Conservation (phyloP, 2,797 vertebrate genomes). For the Pempheris klunzingeri region DNA sequence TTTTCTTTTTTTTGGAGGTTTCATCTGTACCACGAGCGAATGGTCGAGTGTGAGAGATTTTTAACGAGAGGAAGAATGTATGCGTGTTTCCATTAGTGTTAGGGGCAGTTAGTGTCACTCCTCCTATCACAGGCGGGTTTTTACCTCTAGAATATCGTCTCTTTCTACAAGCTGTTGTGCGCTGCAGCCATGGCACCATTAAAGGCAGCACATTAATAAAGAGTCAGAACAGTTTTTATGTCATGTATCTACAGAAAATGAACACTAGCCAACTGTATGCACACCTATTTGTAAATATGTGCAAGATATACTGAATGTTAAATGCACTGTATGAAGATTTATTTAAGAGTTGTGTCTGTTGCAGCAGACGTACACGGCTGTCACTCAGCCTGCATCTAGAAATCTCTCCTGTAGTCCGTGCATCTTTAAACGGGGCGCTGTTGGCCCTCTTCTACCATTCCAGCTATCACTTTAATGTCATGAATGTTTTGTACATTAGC, state of each 20-base stretch:
- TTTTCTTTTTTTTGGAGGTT: no score
- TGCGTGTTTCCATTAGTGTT: slow-evolving; percentile 69
- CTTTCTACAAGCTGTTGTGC: slow-evolving; percentile 68
- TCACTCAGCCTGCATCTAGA: slow-evolving; percentile 50
- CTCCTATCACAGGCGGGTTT: slow-evolving; percentile 69
- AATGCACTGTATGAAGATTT: slow-evolving; percentile 73
- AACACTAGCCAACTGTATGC: slow-evolving; percentile 81
- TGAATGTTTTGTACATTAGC: slow-evolving; percentile 79
- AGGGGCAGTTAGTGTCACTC: slow-evolving; percentile 65
- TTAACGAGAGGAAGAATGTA: slow-evolving; percentile 65
- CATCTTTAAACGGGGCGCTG: slow-evolving; percentile 58
- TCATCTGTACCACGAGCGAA: slow-evolving; percentile 51
- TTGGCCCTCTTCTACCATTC: slow-evolving; percentile 46
- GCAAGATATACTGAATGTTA: slow-evolving; percentile 79
- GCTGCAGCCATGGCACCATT: slow-evolving; percentile 52
- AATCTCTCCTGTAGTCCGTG: slow-evolving; percentile 42
- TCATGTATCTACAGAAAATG: slow-evolving; percentile 60
- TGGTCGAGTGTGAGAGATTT: slow-evolving; percentile 64
- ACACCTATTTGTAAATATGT: slow-evolving; percentile 83
- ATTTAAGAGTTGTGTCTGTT: slow-evolving; percentile 68
- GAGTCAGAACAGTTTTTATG: slow-evolving; percentile 56
- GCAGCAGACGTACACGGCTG: slow-evolving; percentile 44
- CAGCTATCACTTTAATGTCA: slow-evolving; percentile 57
- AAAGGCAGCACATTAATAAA: slow-evolving; percentile 64
- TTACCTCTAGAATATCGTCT: slow-evolving; percentile 67